phyloP scores from a whole-genome alignment of 1,140 invertebrate species.

The Aphelinus certus region DNA sequence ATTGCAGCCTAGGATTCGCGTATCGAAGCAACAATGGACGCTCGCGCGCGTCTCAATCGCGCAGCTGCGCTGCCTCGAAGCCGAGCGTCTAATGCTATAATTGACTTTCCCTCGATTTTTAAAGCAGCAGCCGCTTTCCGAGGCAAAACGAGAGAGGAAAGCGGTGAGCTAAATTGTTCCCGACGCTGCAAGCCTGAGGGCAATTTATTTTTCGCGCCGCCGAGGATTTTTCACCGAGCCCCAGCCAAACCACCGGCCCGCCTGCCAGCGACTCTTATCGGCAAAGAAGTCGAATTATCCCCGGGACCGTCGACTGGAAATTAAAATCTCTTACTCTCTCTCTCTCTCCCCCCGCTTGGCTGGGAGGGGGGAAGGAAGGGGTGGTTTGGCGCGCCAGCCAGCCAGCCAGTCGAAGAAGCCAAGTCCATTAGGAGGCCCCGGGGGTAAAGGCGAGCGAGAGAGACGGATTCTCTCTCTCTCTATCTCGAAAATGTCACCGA shows the following conservation, averaged over 20 bases:
- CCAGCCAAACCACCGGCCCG: slow-evolving; percentile 25
- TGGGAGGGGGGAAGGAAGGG: slow-evolving; percentile 7
- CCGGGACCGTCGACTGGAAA: slow-evolving; percentile 45
- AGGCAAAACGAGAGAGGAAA: not conserved
- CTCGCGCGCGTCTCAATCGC: not conserved
- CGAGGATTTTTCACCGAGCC: slow-evolving; percentile 22
- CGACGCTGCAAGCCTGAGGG: slow-evolving; percentile 12
- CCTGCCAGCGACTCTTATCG: slow-evolving; percentile 37
- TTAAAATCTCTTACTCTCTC: slow-evolving; percentile 49
- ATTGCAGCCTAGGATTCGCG: too few species aligned
- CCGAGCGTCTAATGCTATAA: slow-evolving; percentile 33
- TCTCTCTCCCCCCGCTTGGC: slow-evolving; percentile 18
- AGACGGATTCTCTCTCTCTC: slow-evolving; percentile 48
- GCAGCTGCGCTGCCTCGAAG: too few species aligned
- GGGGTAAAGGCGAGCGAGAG: slow-evolving; percentile 41
- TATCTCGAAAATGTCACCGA: slow-evolving; percentile 66
- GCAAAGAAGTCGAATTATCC: slow-evolving; percentile 40
- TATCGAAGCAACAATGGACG: not conserved
- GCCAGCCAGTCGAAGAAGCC: slow-evolving; percentile 33
- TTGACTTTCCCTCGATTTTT: slow-evolving; percentile 38
- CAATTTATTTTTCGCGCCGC: slow-evolving; percentile 40
- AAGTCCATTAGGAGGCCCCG: slow-evolving; percentile 62
- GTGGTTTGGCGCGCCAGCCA: slow-evolving; percentile 21
- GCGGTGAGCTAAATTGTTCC: slow-evolving; percentile 34
- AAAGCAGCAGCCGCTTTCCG: not conserved